Evolutionary conservation across 2,113 vertebrate genomes (phyloP).

Genomic region (Hymenochirus boettgeri): DNA sequence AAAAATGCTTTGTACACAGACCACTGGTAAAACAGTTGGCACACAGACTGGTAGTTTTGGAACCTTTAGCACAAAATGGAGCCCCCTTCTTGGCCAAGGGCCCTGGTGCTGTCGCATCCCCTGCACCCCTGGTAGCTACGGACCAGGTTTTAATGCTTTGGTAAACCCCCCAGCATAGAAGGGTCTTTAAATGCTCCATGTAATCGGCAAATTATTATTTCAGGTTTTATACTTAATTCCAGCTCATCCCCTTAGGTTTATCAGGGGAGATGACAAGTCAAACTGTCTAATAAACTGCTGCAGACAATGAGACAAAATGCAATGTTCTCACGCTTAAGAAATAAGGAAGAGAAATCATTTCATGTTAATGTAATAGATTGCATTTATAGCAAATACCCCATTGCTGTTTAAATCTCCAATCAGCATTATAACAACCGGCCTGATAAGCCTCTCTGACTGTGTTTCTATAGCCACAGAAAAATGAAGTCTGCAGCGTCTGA

Average conservation of each 20-base stretch:
- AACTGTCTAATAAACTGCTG: background rate
- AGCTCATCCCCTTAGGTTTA: background rate
- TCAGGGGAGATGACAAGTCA: background rate
- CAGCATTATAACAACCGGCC: background rate
- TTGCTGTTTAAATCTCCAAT: background rate
- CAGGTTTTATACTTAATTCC: constrained; percentile 9
- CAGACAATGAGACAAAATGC: constrained; percentile 21
- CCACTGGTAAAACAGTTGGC: no score
- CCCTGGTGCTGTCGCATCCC: no score
- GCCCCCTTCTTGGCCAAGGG: no score
- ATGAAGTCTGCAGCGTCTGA: constrained; percentile 21
- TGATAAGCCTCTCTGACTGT: constrained; percentile 6
- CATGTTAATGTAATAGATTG: constrained; percentile 13
- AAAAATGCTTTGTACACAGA: no score
- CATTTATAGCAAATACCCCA: constrained; percentile 10
- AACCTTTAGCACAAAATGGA: no score
- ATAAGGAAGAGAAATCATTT: constrained; percentile 14
- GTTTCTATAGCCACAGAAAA: constrained; percentile 22
- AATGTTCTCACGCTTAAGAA: constrained; percentile 1
- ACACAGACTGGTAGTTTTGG: no score
- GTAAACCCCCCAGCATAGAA: background rate
- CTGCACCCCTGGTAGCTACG: no score
- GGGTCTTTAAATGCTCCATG: background rate
- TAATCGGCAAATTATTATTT: constrained; percentile 2
- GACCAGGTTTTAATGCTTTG: no score